Conservation (phyloP, 2,113 vertebrate genomes). For the Lonchura striata region DNA sequence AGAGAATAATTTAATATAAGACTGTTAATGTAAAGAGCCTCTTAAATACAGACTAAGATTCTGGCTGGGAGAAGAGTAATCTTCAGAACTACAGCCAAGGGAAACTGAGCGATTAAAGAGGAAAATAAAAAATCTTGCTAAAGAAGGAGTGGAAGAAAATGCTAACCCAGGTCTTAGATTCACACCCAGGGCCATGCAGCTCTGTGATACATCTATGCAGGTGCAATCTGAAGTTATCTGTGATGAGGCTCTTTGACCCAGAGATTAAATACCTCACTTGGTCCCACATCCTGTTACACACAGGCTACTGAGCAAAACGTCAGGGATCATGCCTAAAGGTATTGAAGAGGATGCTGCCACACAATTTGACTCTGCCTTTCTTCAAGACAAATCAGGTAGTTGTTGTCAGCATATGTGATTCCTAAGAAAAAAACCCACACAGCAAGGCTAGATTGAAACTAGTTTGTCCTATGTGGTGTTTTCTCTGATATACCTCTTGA, state of each 20-base stretch:
- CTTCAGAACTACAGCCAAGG: not conserved
- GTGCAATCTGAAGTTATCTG: not conserved
- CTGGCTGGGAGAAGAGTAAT: conserved; percentile 21
- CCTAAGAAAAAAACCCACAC: not conserved
- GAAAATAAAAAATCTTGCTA: not conserved
- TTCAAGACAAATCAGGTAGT: not conserved
- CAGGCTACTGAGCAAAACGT: not conserved
- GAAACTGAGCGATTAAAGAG: not conserved
- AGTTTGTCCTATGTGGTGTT: not conserved
- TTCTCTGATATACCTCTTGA: not conserved
- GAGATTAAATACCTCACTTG: not conserved
- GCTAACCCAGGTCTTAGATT: not conserved
- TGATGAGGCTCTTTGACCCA: not conserved
- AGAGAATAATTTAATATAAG: conserved; percentile 54
- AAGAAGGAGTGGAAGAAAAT: not conserved
- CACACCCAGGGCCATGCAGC: not conserved
- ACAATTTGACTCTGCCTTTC: not conserved
- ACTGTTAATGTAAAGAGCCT: conserved; percentile 38
- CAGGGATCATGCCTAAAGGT: not conserved
- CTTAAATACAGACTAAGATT: conserved; percentile 43
- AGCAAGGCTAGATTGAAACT: not conserved
- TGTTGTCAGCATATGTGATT: not conserved
- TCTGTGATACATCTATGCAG: not conserved
- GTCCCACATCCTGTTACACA: not conserved
- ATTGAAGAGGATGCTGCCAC: not conserved